Evolutionary conservation across 1,140 invertebrate genomes (phyloP), one percentile per base, ranked within the genome.

Genomic region (Scylla paramamosain): DNA sequence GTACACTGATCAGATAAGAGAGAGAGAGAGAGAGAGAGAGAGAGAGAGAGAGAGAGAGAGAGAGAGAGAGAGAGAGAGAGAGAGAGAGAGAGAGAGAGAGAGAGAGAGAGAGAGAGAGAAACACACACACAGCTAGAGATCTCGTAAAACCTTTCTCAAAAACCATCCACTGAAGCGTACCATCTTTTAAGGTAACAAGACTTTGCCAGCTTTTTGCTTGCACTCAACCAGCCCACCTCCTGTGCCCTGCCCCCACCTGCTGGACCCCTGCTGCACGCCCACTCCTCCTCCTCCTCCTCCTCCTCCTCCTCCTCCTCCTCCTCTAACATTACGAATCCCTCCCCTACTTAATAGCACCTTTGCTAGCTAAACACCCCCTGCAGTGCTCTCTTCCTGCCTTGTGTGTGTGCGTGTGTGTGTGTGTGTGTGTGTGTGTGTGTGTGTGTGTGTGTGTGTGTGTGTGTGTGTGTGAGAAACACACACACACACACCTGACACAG

Each of bases 381-480:
- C 25, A 88, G 31, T 25, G 32, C 46, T 29, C 87, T 39, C 3
- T 25, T 88, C 2, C 87, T 16, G 87, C 87, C 0, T 14, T 12
- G 39, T 39, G 39, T 39, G 39, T 39, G 39, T 39, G 39, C 6
- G 39, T 39, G 39, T 39, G 39, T 39, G 39, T 39, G 4, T 31
- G 82, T 31, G 12, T 4, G 82, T 6, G 82, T 31, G 82, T 31
- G 4, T 86, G 16, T 25, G 83, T 86, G 25, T 86, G 83, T 86
- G 20, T 86, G 83, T 86, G 83, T 86, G 7, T 86, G 83, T 86
- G 83, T 86, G 83, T 86, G 25, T 86, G 83, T 86, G 83, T 86
- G 83, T n/a, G 83, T n/a, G 83, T 86, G 39, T 39, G 39, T 39
- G 39, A 2, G 39, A 25, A 0, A n/a, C 67, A 77, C 67, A 77